Evolutionary conservation across 2,113 vertebrate species (phyloP), one percentile per base, ranked within the genome.

Genomic region (Heterotis niloticus): DNA sequence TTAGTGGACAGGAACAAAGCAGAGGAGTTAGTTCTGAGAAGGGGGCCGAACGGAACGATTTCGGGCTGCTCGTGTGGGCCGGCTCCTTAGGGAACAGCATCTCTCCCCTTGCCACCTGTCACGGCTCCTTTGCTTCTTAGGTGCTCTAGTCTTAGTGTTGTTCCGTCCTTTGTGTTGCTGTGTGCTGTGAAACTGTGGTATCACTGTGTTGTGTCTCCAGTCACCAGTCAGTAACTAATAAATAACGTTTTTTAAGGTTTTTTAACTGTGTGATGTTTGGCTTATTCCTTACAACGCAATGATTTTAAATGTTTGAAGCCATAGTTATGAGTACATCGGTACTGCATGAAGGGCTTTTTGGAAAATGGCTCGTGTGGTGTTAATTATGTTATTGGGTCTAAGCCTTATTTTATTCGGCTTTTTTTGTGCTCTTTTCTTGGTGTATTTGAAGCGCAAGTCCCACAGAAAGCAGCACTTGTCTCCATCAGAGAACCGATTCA

Each of bases 211-310:
- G 90, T 88, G 88, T 89, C 84, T 89, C 90, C 18, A 24, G 86
- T 44, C 93, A 93, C 93, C 91, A 94, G 93, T 94, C 92, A 92
- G 93, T 94, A 92, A 91, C 89, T 71, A 72, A 68, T 71, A 56
- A 75, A 79, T 79, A 28, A 56, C 62, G 59, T 67, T 76, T 66
- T 74, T 51, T 34, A 56, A 54, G 66, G 70, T 66, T 79, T 67
- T 78, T 57, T 0, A 69, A 79, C 64, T 77, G 60, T 82, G 52
- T 84, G 84, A 81, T 86, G 84, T 85, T 84, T 83, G 29, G 77
- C 84, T 79, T 23, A 80, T 82, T 81, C 79, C 18, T 5, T 20
- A 68, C 75, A 75, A 78, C 87, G 75, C 82, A 85, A 17, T 83
- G 85, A 24, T 29, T 5, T 69, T 69, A 77, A 85, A 89, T 82